Percentiles rank a stretch among this genome's conserved stretches.
phyloP scores from a whole-genome alignment of 2,113 vertebrate genomes.

The Centropus unirufus region DNA sequence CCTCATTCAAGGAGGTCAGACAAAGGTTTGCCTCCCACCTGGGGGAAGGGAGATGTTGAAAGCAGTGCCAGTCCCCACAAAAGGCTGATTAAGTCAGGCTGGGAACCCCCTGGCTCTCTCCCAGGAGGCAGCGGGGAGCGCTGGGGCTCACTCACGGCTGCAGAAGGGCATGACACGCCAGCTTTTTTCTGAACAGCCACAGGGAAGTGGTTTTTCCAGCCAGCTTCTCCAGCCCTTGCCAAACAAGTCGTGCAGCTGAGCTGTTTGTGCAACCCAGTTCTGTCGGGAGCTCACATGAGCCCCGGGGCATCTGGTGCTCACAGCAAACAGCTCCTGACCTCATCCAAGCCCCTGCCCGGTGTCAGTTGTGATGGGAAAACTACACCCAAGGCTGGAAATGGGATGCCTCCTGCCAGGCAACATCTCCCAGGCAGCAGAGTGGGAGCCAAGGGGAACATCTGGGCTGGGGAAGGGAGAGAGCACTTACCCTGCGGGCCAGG shows the following conservation, averaged over 20 bases:
- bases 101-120: background rate
- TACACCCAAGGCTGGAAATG: fast-evolving
- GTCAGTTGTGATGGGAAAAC: fast-evolving
- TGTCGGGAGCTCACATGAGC: background rate
- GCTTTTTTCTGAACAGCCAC: background rate
- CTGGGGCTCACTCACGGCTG: fast-evolving
- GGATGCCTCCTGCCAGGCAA: background rate
- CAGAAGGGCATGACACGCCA: background rate
- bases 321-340: background rate
- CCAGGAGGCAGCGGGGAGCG: background rate
- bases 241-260: slow-evolving; percentile 25
- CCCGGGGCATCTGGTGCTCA: background rate
- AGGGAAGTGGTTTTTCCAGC: background rate
- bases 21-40: background rate
- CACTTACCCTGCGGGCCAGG: slow-evolving; percentile 69
- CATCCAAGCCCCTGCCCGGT: background rate
- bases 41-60: slow-evolving; percentile 25
- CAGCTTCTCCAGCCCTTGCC: slow-evolving; percentile 9
- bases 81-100: background rate
- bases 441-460: fast-evolving
- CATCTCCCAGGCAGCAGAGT: background rate
- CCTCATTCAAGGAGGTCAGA: background rate
- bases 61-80: background rate
- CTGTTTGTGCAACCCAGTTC: background rate
- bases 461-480: background rate